Percentiles rank a stretch among this genome's conserved stretches.
Conservation (phyloP, 2,113 vertebrate species). For the Laticauda colubrina region DNA sequence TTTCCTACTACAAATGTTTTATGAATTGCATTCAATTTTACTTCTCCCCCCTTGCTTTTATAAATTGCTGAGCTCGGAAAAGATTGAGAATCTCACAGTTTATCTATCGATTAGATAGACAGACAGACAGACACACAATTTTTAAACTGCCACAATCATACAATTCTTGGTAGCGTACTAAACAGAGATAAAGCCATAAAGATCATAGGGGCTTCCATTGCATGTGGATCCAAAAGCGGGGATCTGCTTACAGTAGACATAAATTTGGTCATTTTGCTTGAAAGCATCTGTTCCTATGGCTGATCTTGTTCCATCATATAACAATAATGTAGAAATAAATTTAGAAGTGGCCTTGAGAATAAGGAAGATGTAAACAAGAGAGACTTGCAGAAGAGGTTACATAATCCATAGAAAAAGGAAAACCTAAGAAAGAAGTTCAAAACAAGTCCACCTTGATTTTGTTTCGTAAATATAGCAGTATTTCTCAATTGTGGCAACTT, state of each 20-base stretch:
- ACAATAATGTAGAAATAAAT: background rate
- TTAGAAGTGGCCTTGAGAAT: background rate
- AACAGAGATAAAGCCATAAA: background rate
- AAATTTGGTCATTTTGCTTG: background rate
- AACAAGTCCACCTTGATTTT: background rate
- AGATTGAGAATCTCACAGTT: background rate
- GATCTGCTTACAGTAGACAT: background rate
- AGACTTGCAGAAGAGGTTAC: background rate
- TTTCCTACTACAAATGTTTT: background rate
- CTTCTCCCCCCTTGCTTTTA: background rate
- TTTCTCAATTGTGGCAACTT: no score
- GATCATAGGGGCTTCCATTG: background rate
- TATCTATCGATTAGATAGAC: background rate
- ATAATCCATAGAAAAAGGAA: background rate
- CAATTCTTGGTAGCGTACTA: background rate
- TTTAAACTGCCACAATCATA: background rate
- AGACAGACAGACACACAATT: background rate
- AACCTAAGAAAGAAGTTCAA: background rate
- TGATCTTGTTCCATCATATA: background rate
- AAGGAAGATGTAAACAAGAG: background rate
- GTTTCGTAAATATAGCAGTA: background rate
- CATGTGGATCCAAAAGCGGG: background rate
- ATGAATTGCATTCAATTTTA: background rate
- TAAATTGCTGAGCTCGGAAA: background rate
- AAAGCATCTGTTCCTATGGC: background rate